These are phyloP conservation scores for Papilio dardanus DNA, from an alignment of 1,140 invertebrate genomes.

Conservation along the genomic window DNA sequence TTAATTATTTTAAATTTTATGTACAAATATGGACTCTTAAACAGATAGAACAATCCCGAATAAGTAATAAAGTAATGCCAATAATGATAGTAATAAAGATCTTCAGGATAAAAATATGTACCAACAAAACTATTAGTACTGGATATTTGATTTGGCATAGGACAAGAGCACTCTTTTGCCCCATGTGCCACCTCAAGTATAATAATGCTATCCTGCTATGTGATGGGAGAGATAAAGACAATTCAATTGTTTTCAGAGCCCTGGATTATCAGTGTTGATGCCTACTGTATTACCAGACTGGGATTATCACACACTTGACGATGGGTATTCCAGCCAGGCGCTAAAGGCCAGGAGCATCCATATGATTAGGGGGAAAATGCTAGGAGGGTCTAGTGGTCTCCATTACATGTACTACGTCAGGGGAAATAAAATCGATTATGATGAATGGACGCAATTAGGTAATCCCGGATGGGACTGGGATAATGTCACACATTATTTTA, in stretches of 20 bases:
- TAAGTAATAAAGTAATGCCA: no score
- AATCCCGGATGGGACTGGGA: slow-evolving; percentile 94
- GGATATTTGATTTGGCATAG: no score
- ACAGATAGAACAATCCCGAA: no score
- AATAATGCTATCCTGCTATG: no score
- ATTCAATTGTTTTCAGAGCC: slow-evolving; percentile 47
- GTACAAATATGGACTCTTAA: no score
- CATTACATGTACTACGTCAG: slow-evolving; percentile 98
- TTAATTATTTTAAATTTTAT: no score
- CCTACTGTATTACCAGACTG: slow-evolving; percentile 80
- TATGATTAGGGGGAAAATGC: slow-evolving; percentile 86
- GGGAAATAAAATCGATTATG: slow-evolving; percentile 91
- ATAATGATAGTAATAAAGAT: no score
- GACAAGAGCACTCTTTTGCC: no score
- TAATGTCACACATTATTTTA: slow-evolving; percentile 91
- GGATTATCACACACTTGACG: slow-evolving; percentile 87
- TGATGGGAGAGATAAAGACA: no score
- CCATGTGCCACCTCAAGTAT: no score
- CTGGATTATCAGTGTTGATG: slow-evolving; percentile 52
- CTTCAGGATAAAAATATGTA: no score
- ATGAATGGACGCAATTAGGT: slow-evolving; percentile 92
- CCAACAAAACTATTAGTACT: no score
- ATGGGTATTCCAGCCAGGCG: slow-evolving; percentile 85
- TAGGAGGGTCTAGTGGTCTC: slow-evolving; percentile 93
- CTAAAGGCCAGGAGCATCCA: slow-evolving; percentile 84